Evolutionary conservation across 2,888 invertebrate genomes (phyloP), one percentile per base, ranked within the genome.

Genomic region (Hydriomena furcata): DNA sequence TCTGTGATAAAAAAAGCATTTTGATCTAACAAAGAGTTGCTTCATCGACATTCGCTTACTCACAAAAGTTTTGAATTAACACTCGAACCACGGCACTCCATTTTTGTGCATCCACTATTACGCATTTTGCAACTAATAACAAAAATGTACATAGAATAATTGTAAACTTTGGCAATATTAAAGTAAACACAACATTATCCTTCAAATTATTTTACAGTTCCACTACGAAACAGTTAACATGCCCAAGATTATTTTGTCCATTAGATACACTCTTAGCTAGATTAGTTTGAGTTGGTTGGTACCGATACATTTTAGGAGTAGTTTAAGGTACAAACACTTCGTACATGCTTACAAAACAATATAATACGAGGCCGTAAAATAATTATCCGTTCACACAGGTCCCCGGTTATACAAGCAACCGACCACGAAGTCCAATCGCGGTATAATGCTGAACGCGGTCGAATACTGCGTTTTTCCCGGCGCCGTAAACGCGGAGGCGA

Each of bases 401-500:
- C 98, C 98, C 7, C 94, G 98, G 83, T 92, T 99, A 66, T 99
- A 98, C 90, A 98, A 99, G 80, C 99, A 99, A 90, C 98, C 99
- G 59, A 94, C 97, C 60, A 96, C 98, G 55, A 99, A 99, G 89
- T 99, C 99, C 12, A 99, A 99, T 89, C 94, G 99, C 57, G 95
- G 96, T 71, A 98, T 99, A 62, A 98, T 99, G 92, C 88, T 98
- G 71, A 99, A 99, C 89, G 99, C 99, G 44, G 97, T 99, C 31
- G 98, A 99, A 83, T 98, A 98, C 90, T 98, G 98, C 88, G 98
- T 99, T 63, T 97, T 99, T 82, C 99, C 99, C 8, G 99, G 99
- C 61, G 97, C 95, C 11, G 99, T 99, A 27, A 99, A 99, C 90
- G 94, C 94, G 60, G 98, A 98, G 73, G 95, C 96, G 28, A 99